Base-by-base conservation (phyloP, 2,113 vertebrate species). In the Psilopsiagon aurifrons region DNA sequence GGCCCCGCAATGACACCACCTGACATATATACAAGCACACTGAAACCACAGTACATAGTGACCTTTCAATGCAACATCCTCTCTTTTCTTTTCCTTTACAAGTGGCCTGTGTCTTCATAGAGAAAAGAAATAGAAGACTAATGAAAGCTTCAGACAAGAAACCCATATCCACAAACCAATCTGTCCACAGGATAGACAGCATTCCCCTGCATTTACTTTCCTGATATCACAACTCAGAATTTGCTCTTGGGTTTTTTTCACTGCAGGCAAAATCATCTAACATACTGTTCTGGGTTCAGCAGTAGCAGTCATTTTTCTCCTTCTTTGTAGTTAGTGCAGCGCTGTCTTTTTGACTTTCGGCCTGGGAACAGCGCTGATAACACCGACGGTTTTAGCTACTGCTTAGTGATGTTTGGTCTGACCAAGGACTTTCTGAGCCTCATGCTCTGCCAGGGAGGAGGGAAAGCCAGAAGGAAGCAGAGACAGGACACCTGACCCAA, bases 61-160 rank as follows among this genome's bases (percentile, higher is more conserved):
- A 92, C 64, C 62, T 91, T 74, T 77, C 75, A 82, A 37, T 17
- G 37, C 64, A 74, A 79, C 69, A 76, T 66, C 62, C 79, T 90
- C 84, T 80, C 63, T 44, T 93, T 74, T 85, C 41, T 88, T 91
- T 71, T 73, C 28, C 39, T 79, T 74, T 84, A 69, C 64, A 91
- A 89, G 80, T 10, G 62, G 35, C 41, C 59, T 79, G 41, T 24
- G 62, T 69, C 54, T 91, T 81, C 46, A 95, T 2, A 52, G n/a
- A 63, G n/a, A 63, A 67, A 97, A 88, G 86, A 96, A 92, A 79
- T 3, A 39, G 23, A 95, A 74, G 46, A 43, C 77, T 52, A 91
- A 55, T 59, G 64, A 90, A 83, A 73, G 71, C 54, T 90, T 82
- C 51, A 77, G 77, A 88, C 62, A 95, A 94, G 71, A 94, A 69